Evolutionary conservation across 2,113 vertebrate genomes (phyloP).

Genomic region (Hemibagrus wyckioides): DNA sequence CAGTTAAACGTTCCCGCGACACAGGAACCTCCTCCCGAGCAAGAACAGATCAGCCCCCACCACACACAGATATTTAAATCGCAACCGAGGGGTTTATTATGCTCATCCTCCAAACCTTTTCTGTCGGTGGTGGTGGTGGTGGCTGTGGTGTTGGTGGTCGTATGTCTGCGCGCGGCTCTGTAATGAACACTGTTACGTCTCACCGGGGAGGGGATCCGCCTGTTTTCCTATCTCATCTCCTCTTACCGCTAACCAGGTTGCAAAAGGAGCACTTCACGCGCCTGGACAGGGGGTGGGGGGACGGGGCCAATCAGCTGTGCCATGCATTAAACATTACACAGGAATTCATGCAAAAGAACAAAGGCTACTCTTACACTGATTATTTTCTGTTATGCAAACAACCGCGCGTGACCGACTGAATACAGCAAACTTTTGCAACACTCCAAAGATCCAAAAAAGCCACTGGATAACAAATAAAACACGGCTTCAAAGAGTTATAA

Average conservation of each 20-base stretch:
- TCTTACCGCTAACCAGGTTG: conserved; percentile 59
- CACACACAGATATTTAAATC: conserved; percentile 54
- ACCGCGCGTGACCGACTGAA: neutral
- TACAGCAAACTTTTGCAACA: neutral
- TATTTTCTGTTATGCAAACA: conserved; percentile 11
- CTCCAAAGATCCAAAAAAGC: neutral
- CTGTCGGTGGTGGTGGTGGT: neutral
- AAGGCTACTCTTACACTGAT: neutral
- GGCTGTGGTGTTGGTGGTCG: neutral
- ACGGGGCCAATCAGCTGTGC: neutral
- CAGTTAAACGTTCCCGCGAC: conserved; percentile 64
- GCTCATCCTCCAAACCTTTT: neutral
- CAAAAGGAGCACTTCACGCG: conserved; percentile 48
- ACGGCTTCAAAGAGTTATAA: conserved; percentile 68
- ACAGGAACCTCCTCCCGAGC: conserved; percentile 54
- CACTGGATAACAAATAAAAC: conserved; percentile 62
- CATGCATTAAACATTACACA: conserved; percentile 28
- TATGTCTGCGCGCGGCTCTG: neutral
- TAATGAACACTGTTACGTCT: neutral
- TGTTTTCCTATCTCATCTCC: conserved; percentile 52
- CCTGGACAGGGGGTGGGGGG: neutral
- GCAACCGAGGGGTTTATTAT: conserved; percentile 50
- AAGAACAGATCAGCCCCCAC: conserved; percentile 49
- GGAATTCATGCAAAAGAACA: neutral
- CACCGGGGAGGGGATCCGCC: conserved; percentile 31